Conservation (phyloP, 2,888 invertebrate genomes). For the Eupithecia insigniata region DNA sequence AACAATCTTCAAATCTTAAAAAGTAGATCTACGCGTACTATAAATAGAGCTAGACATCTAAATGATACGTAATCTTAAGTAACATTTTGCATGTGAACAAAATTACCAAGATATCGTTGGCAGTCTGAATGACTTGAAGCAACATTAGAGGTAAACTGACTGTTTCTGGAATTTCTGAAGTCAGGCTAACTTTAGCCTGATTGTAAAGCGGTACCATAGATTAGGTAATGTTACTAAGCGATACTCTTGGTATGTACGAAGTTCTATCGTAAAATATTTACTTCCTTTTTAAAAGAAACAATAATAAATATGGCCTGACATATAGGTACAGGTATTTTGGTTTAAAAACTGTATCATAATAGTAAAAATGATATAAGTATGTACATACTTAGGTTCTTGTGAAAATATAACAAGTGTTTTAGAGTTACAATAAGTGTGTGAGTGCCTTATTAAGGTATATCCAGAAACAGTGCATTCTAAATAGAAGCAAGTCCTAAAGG, state of each 20-base stretch:
- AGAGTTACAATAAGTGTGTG: too few relatives aligned
- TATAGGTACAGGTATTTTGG: neutral
- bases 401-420: neutral
- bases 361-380: neutral
- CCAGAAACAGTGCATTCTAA: conserved; percentile 41
- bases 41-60: conserved; percentile 39
- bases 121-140: conserved; percentile 47
- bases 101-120: conserved; percentile 75
- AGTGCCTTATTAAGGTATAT: neutral
- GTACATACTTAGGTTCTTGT: neutral
- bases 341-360: neutral
- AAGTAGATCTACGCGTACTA: conserved; percentile 27
- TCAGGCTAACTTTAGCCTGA: neutral
- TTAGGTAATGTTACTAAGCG: neutral
- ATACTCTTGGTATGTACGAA: neutral
- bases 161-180: conserved; percentile 27
- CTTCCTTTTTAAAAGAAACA: neutral
- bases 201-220: neutral
- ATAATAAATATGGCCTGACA: neutral
- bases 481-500: conserved; percentile 49
- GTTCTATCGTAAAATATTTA: neutral
- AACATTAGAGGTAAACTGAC: conserved; percentile 35
- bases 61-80: conserved; percentile 73
- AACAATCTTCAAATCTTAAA: conserved; percentile 20
- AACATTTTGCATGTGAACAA: conserved; percentile 78